A percentile compares a stretch with the other conserved stretches of the same genome.
phyloP scores from a whole-genome alignment of 2,888 invertebrate genomes.

The Temnothorax ravouxi region DNA sequence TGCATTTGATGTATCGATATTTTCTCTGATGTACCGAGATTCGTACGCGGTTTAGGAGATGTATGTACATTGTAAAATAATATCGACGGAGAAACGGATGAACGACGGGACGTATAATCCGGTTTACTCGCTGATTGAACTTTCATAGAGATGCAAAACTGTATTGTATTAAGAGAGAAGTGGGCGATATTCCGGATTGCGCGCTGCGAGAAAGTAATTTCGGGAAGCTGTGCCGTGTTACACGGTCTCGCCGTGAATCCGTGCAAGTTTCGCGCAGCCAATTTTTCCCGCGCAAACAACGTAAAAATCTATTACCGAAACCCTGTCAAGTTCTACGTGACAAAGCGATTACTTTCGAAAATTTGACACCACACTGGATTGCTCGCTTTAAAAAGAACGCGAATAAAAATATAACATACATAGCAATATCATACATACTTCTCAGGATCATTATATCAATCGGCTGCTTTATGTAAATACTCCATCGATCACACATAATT shows the following conservation, averaged over 20 bases:
- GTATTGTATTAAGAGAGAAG: conserved; percentile 31
- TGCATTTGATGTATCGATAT: background rate
- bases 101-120: conserved; percentile 25
- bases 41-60: conserved; percentile 11
- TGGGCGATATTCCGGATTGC: conserved; percentile 46
- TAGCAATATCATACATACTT: background rate
- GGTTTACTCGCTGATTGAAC: conserved; percentile 51
- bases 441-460: background rate
- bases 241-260: conserved; percentile 16
- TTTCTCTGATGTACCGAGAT: background rate
- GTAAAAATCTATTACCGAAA: conserved; percentile 28
- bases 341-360: conserved; percentile 14
- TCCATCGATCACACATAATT: conserved; percentile 24
- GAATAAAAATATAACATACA: background rate
- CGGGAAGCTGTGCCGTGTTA: conserved; percentile 28
- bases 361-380: background rate
- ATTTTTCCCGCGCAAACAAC: conserved; percentile 37
- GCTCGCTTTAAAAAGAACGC: background rate
- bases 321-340: background rate
- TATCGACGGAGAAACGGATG: background rate
- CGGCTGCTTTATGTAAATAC: background rate
- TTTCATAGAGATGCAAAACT: conserved; percentile 46
- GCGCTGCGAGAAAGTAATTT: conserved; percentile 55
- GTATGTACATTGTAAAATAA: conserved; percentile 23
- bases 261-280: conserved; percentile 15